Base-by-base conservation (phyloP, 1,140 invertebrate genomes). In the Lasaia peninsularis region DNA sequence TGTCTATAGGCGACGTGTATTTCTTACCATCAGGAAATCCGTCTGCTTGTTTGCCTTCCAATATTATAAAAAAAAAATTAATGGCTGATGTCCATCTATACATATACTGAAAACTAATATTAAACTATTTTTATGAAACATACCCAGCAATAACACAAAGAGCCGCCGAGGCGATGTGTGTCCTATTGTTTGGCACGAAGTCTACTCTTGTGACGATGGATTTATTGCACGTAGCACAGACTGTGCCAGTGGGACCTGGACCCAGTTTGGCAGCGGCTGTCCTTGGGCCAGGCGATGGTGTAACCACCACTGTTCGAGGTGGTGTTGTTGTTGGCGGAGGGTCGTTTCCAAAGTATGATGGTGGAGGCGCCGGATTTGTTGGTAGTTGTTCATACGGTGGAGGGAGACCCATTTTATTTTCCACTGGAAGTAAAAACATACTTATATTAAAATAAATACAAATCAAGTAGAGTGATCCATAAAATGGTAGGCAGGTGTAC, bases 351-450 rank as follows among this genome's bases (percentile, higher is more conserved):
- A 84, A 87, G 65, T 87, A 86, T 5, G 81, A 83, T 0, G 83
- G 83, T 14, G 84, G 84, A 16, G 84, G 81, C 2, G 73, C 78
- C 9, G 81, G 80, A 49, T 78, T 78, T 0, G 78, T 69, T n/a
- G 72, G 62, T 20, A 71, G 62, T 12, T 69, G 74, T 34, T 87
- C 75, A 52, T 87, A 85, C 0, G 81, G 81, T 14, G 84, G 84
- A 8, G 84, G 84, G 5, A 87, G 57, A 18, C 84, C 84, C 77
- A 87, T 85, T 68, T 87, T 87, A 40, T 85, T 85, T 71, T 87
- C 84, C 84, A 87, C 84, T 87, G 80, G 53, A 85, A 75, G 49
- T 37, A 9, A 40, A 4, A 35, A 6, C n/a, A 34, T n/a, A n/a
- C n/a, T n/a, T n/a, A n/a, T n/a, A n/a, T n/a, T n/a, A n/a, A n/a